These are phyloP conservation scores for Sarcophaga subvicina DNA, from an alignment of 2,888 invertebrate genomes.

Conservation along the genomic window DNA sequence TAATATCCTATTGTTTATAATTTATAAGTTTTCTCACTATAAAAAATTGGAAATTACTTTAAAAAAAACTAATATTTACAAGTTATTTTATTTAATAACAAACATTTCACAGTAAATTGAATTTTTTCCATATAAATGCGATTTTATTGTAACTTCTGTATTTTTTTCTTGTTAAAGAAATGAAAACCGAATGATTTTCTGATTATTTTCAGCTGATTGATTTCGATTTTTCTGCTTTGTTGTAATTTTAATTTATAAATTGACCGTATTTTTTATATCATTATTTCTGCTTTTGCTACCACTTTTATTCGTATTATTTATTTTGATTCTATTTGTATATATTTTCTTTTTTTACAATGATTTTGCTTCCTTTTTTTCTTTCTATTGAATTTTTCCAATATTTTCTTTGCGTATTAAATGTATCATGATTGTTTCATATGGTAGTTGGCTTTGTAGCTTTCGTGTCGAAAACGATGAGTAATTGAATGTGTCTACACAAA, in stretches of 20 bases:
- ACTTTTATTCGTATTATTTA: background rate
- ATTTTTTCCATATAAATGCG: background rate
- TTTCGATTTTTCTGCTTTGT: constrained; percentile 1
- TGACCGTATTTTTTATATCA: constrained; percentile 1
- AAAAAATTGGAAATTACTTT: background rate
- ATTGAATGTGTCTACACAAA: background rate
- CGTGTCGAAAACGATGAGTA: background rate
- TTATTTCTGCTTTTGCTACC: constrained; percentile 2
- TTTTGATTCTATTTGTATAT: background rate
- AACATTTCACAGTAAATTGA: background rate
- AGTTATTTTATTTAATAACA: background rate
- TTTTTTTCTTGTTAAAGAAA: too few species aligned
- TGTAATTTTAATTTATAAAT: constrained; percentile 15
- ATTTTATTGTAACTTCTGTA: background rate
- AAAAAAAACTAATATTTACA: background rate
- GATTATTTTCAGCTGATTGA: background rate
- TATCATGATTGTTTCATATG: background rate
- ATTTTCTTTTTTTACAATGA: constrained; percentile 4
- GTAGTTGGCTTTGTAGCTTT: constrained; percentile 8
- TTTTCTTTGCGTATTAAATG: constrained; percentile 25
- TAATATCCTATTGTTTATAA: constrained; percentile 6
- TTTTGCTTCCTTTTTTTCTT: constrained; percentile 7
- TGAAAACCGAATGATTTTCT: background rate
- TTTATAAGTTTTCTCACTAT: constrained; percentile 5
- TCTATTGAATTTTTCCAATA: constrained; percentile 37